These are phyloP conservation scores for Pachydiplax longipennis DNA, from an alignment of 2,888 invertebrate species.

Conservation along the genomic window DNA sequence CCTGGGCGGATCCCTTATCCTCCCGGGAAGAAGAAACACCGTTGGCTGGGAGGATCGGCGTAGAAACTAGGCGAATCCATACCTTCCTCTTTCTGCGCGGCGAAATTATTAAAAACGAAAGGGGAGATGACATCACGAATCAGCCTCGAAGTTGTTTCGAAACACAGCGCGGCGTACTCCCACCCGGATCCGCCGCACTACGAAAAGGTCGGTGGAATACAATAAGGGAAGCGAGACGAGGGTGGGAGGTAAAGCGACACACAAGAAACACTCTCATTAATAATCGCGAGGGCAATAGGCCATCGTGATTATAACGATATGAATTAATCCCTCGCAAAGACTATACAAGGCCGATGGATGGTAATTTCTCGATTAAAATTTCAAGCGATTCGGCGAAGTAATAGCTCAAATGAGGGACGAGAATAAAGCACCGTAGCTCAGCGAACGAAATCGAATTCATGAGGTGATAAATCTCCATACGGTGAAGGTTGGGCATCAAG, in stretches of 20 bases:
- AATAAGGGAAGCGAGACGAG: background rate
- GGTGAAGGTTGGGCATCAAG: no score
- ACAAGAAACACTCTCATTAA: background rate
- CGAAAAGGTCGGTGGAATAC: background rate
- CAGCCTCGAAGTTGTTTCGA: constrained; percentile 26
- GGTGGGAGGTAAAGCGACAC: background rate
- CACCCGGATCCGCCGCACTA: background rate
- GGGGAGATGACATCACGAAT: constrained; percentile 35
- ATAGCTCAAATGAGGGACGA: no score
- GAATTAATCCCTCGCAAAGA: background rate
- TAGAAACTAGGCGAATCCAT: background rate
- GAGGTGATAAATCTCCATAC: no score
- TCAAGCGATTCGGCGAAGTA: background rate
- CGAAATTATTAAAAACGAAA: constrained; percentile 25
- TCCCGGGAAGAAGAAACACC: background rate
- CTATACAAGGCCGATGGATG: background rate
- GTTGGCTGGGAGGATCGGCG: background rate
- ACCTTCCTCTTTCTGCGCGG: background rate
- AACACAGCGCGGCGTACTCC: background rate
- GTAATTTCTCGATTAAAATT: background rate
- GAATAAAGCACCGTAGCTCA: no score
- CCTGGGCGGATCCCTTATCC: background rate
- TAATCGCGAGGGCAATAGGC: background rate
- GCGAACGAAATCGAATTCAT: no score
- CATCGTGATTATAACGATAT: background rate